Evolutionary conservation across 2,888 invertebrate genomes (phyloP), one percentile per base, ranked within the genome.

Genomic region (Hemistola chrysoprasaria): DNA sequence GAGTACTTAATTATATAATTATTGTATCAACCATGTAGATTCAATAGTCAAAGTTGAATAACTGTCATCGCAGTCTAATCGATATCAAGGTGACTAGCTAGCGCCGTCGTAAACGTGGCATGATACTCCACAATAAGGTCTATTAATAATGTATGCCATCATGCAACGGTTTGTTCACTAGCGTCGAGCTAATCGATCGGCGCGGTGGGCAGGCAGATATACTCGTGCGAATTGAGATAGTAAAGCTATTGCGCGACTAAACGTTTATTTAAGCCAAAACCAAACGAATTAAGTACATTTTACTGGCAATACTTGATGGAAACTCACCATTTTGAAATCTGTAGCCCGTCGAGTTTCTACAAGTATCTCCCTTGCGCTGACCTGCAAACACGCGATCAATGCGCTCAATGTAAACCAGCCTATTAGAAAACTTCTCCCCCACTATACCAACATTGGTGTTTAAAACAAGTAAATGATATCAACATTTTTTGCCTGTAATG

Each of bases 311-410:
- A 32, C 20, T 29, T 22, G 16, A 47, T 33, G 32, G 36, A 47
- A 48, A 88, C 87, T 86, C 79, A 86, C 86, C 82, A 77, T 70
- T 70, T 81, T 85, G 74, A 70, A 84, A 72, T 84, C 82, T 65
- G 84, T 73, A 70, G 81, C 71, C 68, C 86, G 84, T 59, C 78
- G 82, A 71, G 83, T 79, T 78, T 88, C 81, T 76, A 85, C 74
- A 63, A 86, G 78, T 73, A 85, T 82, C 80, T 79, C 86, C 78
- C 84, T 83, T 68, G 84, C 79, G 79, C 72, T 86, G 78, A 88
- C 87, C 87, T 88, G 85, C 71, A 77, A 85, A 82, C 78, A 85
- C 76, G 80, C 80, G 74, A 84, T 81, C 77, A 82, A 76, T 78
- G 75, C 74, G 74, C 78, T 79, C 73, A 79, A 72, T 81, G 72